These are phyloP conservation scores for Gastracanthus pulcherrimus DNA, from an alignment of 2,888 invertebrate species.

Conservation along the genomic window DNA sequence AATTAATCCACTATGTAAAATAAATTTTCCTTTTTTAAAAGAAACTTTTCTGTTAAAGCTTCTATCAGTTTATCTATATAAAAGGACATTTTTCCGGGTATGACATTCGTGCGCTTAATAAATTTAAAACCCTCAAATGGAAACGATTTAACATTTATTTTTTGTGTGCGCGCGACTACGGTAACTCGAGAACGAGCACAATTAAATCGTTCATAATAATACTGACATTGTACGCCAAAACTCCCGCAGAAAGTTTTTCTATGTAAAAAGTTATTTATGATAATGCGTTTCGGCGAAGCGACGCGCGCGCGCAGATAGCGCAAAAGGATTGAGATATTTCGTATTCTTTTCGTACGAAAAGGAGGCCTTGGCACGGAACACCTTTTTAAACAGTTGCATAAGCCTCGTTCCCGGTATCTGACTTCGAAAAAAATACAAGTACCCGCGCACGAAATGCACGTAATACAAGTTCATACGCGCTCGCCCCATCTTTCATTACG, in stretches of 20 bases:
- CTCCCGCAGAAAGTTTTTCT: slow-evolving; percentile 15
- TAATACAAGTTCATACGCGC: slow-evolving; percentile 43
- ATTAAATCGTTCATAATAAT: background rate
- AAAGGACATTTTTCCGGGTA: background rate
- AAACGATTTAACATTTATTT: background rate
- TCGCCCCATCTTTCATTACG: slow-evolving; percentile 59
- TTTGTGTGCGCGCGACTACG: background rate
- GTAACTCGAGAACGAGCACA: background rate
- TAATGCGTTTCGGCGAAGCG: slow-evolving; percentile 37
- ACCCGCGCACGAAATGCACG: slow-evolving; percentile 43
- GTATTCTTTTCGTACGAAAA: slow-evolving; percentile 42
- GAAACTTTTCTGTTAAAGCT: no score
- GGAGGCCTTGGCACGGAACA: slow-evolving; percentile 48
- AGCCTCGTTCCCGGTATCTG: slow-evolving; percentile 55
- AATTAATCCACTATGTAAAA: no score
- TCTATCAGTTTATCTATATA: no score
- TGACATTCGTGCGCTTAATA: background rate
- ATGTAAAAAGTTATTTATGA: slow-evolving; percentile 40
- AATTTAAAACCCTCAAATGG: background rate
- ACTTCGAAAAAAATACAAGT: slow-evolving; percentile 49
- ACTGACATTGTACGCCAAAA: slow-evolving; percentile 8
- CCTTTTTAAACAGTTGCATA: slow-evolving; percentile 54
- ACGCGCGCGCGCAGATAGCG: slow-evolving; percentile 1
- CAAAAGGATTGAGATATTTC: slow-evolving; percentile 44
- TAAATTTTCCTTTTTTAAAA: no score